phyloP scores from a whole-genome alignment of 2,113 vertebrate genomes.

The Asarcornis scutulata region DNA sequence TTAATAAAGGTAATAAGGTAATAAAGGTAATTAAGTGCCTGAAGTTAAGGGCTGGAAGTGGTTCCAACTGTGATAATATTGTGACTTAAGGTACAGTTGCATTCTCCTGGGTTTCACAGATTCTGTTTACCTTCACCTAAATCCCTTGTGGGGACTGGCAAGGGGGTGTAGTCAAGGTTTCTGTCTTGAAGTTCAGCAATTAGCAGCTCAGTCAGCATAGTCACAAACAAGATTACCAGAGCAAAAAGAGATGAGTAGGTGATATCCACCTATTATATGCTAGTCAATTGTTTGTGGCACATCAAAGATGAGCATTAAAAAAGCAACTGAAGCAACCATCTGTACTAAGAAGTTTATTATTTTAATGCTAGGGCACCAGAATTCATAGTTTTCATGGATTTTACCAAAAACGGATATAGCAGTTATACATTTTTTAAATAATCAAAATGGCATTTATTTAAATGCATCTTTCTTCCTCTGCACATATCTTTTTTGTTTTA shows the following conservation, averaged over 20 bases:
- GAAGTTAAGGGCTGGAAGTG: neutral
- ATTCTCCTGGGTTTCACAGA: neutral
- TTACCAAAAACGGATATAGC: neutral
- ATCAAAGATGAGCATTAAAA: neutral
- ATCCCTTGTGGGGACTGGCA: neutral
- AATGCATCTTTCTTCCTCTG: neutral
- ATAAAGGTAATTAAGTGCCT: neutral
- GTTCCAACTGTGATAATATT: neutral
- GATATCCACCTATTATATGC: neutral
- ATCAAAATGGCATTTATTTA: neutral
- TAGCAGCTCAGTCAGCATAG: neutral
- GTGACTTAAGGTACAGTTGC: neutral
- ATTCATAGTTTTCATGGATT: neutral
- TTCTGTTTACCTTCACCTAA: neutral
- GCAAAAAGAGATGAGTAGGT: neutral
- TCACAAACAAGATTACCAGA: neutral
- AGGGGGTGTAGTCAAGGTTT: neutral
- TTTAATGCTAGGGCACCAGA: neutral
- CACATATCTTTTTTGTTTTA: neutral
- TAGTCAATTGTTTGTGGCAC: neutral
- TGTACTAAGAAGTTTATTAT: neutral
- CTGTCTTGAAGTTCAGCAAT: neutral
- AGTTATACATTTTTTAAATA: neutral
- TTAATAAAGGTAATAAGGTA: neutral
- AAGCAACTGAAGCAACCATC: neutral